Conservation (phyloP, 1,140 invertebrate species). For the Cecropterus lyciades region DNA sequence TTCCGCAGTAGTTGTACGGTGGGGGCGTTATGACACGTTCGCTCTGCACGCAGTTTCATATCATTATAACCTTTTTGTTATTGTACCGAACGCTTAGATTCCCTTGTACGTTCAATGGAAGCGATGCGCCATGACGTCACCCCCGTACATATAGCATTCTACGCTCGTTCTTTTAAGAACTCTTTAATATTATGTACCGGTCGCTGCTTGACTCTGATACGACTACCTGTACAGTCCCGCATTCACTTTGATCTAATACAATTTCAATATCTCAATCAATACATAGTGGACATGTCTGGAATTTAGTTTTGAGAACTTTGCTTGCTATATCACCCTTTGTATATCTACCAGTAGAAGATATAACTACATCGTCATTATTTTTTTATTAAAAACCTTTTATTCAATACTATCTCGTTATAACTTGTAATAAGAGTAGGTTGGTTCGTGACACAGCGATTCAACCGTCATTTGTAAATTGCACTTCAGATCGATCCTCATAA, state of each 20-base stretch:
- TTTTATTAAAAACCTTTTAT: too few species aligned
- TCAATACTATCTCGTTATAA: too few species aligned
- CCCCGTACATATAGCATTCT: slow-evolving; percentile 45
- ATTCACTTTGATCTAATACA: not conserved
- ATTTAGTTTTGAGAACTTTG: slow-evolving; percentile 30
- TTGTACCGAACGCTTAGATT: not conserved
- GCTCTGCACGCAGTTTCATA: too few species aligned
- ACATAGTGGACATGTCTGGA: slow-evolving; percentile 13
- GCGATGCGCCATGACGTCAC: slow-evolving; percentile 25
- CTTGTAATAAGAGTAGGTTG: too few species aligned
- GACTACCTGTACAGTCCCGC: slow-evolving; percentile 19
- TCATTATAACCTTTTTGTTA: too few species aligned
- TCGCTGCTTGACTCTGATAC: slow-evolving; percentile 44
- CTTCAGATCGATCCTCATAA: too few species aligned
- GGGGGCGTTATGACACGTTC: slow-evolving; percentile 24
- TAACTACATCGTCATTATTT: too few species aligned
- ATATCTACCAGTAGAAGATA: too few species aligned
- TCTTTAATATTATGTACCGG: slow-evolving; percentile 56
- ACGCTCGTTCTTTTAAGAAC: slow-evolving; percentile 47
- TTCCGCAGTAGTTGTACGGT: slow-evolving; percentile 46
- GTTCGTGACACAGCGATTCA: too few species aligned
- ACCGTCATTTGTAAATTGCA: too few species aligned
- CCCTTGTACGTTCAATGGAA: not conserved
- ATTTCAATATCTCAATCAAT: slow-evolving; percentile 12
- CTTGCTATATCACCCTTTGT: slow-evolving; percentile 8